Percentiles rank a stretch among this genome's conserved stretches.
These are phyloP conservation scores for Chalcosyrphus nemorum DNA, from an alignment of 2,888 invertebrate genomes.

Conservation along the genomic window DNA sequence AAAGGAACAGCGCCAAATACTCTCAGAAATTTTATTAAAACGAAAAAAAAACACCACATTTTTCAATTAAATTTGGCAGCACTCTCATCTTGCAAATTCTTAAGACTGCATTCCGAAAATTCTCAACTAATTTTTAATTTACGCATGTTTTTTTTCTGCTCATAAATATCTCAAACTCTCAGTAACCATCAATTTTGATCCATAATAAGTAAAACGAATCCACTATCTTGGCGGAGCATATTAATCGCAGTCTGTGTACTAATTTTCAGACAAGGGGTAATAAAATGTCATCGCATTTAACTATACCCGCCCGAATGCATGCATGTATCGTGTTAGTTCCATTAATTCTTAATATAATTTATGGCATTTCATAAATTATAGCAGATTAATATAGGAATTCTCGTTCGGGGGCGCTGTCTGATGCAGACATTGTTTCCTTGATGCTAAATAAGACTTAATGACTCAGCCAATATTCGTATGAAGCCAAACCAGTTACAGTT, in stretches of 20 bases:
- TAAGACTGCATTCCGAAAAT: neutral
- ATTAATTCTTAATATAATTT: slow-evolving; percentile 23
- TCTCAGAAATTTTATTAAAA: slow-evolving; percentile 32
- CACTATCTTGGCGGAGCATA: neutral
- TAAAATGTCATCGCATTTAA: slow-evolving; percentile 15
- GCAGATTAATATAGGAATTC: slow-evolving; percentile 21
- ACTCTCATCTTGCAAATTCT: neutral
- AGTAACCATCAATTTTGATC: neutral
- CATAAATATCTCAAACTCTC: neutral
- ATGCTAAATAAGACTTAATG: slow-evolving; percentile 15
- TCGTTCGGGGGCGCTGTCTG: neutral
- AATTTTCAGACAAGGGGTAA: slow-evolving; percentile 3
- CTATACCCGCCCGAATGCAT: neutral
- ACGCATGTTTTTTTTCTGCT: too few relatives aligned
- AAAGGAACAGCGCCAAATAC: slow-evolving; percentile 15
- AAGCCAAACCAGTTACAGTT: slow-evolving; percentile 20
- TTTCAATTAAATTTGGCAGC: slow-evolving; percentile 38
- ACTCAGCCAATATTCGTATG: slow-evolving; percentile 27
- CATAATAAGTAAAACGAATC: neutral
- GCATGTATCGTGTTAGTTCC: neutral
- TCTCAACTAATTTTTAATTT: neutral
- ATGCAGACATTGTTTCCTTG: slow-evolving; percentile 19
- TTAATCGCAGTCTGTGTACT: slow-evolving; percentile 1
- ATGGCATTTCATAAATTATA: slow-evolving; percentile 27
- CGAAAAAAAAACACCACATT: neutral